Evolutionary conservation across 2,113 vertebrate species (phyloP).

Genomic region (Alosa alosa): DNA sequence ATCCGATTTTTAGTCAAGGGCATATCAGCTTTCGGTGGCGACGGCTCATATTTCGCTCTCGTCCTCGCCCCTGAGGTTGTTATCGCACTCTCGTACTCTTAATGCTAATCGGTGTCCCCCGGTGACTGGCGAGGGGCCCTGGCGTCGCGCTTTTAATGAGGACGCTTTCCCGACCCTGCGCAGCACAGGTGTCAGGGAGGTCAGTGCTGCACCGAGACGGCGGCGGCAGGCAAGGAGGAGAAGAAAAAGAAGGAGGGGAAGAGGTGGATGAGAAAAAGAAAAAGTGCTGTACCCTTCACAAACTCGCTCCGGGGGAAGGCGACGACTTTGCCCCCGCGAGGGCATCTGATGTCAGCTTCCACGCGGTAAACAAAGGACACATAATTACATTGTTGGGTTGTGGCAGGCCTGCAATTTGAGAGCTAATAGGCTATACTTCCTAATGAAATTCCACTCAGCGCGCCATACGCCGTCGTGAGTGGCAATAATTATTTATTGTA

Average conservation of each 20-base stretch:
- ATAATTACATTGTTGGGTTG: constrained; percentile 36
- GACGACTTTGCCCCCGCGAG: not conserved
- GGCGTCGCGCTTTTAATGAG: constrained; percentile 45
- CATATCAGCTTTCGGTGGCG: not conserved
- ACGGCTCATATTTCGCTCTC: not conserved
- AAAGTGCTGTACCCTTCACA: not conserved
- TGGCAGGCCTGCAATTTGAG: constrained; percentile 21
- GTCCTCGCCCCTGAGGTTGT: not conserved
- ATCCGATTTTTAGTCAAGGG: not conserved
- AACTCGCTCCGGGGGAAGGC: not conserved
- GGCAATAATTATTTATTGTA: constrained; percentile 50
- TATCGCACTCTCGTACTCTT: constrained; percentile 39
- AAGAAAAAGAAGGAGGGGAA: not conserved
- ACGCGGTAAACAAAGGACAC: constrained; percentile 13
- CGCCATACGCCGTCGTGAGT: constrained; percentile 44
- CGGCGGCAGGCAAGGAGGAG: not conserved
- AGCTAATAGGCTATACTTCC: constrained; percentile 43
- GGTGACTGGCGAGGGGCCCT: constrained; percentile 30
- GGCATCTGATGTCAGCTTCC: not conserved
- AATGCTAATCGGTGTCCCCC: constrained; percentile 47
- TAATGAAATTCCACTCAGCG: constrained; percentile 43
- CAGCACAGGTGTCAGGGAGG: constrained; percentile 41
- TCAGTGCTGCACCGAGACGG: constrained; percentile 40
- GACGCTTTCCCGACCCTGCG: constrained; percentile 37
- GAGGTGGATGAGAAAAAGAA: not conserved